These are phyloP conservation scores for Trachymyrmex cornetzi DNA, from an alignment of 1,140 invertebrate genomes.

Conservation along the genomic window DNA sequence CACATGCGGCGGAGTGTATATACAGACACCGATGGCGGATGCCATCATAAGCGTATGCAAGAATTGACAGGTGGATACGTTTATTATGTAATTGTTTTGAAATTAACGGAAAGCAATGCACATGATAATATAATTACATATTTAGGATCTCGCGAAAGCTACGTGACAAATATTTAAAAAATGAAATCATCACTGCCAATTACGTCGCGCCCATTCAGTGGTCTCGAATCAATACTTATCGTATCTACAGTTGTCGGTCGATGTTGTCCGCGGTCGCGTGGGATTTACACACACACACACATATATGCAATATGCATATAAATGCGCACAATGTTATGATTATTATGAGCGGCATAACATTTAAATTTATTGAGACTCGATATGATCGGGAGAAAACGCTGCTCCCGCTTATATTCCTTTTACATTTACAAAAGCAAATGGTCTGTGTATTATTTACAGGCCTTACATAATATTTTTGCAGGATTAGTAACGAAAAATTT, in stretches of 20 bases:
- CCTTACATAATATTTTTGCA: background rate
- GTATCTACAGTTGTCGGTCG: background rate
- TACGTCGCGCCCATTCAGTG: background rate
- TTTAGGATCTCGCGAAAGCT: background rate
- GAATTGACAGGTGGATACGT: constrained; percentile 35
- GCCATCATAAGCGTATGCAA: background rate
- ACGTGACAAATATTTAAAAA: constrained; percentile 19
- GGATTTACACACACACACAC: background rate
- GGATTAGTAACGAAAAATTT: constrained; percentile 4
- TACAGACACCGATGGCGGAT: constrained; percentile 3
- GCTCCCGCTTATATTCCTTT: constrained; percentile 12
- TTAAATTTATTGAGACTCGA: constrained; percentile 46
- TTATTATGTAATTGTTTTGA: constrained; percentile 28
- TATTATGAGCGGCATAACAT: constrained; percentile 46
- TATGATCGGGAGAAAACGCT: constrained; percentile 27
- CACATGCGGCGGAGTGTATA: background rate
- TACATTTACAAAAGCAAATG: constrained; percentile 32
- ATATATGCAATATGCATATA: constrained; percentile 32
- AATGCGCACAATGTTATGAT: constrained; percentile 18
- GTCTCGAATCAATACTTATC: constrained; percentile 6
- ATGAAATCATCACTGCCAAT: constrained; percentile 48
- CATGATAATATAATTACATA: background rate
- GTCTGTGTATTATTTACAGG: constrained; percentile 24
- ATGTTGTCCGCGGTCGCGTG: constrained; percentile 6
- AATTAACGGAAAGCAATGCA: constrained; percentile 26